Evolutionary conservation across 2,888 invertebrate species (phyloP).

Genomic region (Sesia bembeciformis): DNA sequence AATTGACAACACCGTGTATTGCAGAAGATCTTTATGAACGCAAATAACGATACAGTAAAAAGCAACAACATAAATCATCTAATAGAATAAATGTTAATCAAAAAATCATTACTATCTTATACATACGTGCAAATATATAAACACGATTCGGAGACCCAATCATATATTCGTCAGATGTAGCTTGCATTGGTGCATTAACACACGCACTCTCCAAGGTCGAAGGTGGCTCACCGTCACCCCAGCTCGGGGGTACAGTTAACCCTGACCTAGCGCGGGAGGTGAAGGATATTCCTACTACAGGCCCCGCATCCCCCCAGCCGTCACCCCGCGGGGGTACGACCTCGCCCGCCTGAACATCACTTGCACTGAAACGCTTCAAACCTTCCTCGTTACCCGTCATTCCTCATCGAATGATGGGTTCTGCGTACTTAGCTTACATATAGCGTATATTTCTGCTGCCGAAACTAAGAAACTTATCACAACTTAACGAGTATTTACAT

Average conservation of each 20-base stretch:
- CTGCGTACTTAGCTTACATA: no score
- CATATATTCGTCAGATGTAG: not conserved
- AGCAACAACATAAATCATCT: no score
- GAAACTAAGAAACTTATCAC: no score
- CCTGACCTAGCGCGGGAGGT: conserved; percentile 70
- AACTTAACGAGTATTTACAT: no score
- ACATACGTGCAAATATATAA: no score
- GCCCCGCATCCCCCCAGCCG: conserved; percentile 40
- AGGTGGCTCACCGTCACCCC: conserved; percentile 59
- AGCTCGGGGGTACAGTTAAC: conserved; percentile 67
- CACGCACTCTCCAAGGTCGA: conserved; percentile 49
- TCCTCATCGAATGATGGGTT: conserved; percentile 21
- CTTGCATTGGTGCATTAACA: conserved; percentile 30
- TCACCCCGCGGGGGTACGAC: conserved; percentile 19
- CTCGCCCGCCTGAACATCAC: conserved; percentile 40
- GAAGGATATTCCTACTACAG: conserved; percentile 70
- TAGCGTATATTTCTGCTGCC: no score
- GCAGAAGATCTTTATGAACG: no score
- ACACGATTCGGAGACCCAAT: no score
- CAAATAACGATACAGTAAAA: no score
- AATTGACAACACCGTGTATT: no score
- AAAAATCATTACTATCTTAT: no score
- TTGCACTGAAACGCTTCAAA: conserved; percentile 51
- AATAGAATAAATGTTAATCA: no score
- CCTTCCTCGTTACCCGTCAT: conserved; percentile 33